phyloP scores from a whole-genome alignment of 2,113 vertebrate genomes.

The Antidorcas marsupialis region DNA sequence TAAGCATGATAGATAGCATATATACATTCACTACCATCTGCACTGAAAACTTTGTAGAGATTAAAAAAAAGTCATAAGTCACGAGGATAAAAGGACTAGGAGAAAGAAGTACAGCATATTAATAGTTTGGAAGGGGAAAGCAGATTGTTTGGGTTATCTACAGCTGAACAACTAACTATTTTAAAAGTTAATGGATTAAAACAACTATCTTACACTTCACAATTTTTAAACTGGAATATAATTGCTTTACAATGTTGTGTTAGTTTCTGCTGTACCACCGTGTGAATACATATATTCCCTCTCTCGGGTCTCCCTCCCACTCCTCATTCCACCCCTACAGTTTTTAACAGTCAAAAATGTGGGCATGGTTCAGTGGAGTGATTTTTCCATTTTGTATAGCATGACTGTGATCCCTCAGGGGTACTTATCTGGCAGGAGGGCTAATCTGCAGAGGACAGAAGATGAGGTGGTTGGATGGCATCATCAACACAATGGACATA shows the following conservation, averaged over 20 bases:
- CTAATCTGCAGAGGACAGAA: neutral
- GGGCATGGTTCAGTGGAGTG: neutral
- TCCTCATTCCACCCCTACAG: neutral
- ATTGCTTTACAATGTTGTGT: neutral
- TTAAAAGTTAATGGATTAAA: neutral
- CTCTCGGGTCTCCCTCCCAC: neutral
- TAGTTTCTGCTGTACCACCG: neutral
- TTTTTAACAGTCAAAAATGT: neutral
- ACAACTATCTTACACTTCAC: neutral
- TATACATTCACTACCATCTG: neutral
- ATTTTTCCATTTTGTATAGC: neutral
- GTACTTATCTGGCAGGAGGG: neutral
- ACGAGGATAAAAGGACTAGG: neutral
- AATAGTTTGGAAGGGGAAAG: neutral
- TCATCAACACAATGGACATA: neutral
- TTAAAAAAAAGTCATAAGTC: neutral
- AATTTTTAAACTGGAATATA: neutral
- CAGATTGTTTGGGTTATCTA: neutral
- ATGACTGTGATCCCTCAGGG: neutral
- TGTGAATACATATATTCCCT: neutral
- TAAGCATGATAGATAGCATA: neutral
- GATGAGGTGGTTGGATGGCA: neutral
- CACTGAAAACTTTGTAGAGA: neutral
- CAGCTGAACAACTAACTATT: neutral
- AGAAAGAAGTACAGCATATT: neutral